Conservation (phyloP, 2,113 vertebrate genomes). For the Pseudorectes ferrugineus region DNA sequence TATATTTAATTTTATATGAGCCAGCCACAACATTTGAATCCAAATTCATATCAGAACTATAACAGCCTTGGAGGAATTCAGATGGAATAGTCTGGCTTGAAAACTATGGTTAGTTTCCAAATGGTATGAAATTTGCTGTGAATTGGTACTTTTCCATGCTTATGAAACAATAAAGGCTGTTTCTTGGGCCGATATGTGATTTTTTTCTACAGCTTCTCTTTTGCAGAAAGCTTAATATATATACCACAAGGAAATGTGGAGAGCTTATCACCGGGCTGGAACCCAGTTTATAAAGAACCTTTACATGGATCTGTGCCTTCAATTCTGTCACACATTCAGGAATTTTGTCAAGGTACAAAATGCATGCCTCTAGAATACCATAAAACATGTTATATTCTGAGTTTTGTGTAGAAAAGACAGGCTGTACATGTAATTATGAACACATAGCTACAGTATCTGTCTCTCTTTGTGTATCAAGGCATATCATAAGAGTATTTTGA, state of each 20-base stretch:
- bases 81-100: neutral
- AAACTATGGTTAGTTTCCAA: neutral
- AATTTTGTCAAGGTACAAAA: neutral
- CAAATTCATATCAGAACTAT: neutral
- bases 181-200: neutral
- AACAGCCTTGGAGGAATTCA: constrained; percentile 9
- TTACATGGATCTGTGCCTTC: neutral
- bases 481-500: neutral
- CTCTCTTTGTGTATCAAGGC: neutral
- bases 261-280: neutral
- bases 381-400: neutral
- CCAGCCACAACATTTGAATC: constrained; percentile 10
- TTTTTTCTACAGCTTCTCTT: neutral
- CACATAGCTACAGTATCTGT: neutral
- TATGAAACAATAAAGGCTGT: neutral
- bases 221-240: neutral
- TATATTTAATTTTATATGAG: neutral
- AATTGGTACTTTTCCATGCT: neutral
- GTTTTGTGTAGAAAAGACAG: neutral
- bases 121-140: neutral
- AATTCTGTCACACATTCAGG: neutral
- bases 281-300: neutral
- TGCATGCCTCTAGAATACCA: neutral
- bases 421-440: fast-evolving
- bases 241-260: neutral